phyloP scores from a whole-genome alignment of 2,113 vertebrate genomes.

The Craseonycteris thonglongyai region DNA sequence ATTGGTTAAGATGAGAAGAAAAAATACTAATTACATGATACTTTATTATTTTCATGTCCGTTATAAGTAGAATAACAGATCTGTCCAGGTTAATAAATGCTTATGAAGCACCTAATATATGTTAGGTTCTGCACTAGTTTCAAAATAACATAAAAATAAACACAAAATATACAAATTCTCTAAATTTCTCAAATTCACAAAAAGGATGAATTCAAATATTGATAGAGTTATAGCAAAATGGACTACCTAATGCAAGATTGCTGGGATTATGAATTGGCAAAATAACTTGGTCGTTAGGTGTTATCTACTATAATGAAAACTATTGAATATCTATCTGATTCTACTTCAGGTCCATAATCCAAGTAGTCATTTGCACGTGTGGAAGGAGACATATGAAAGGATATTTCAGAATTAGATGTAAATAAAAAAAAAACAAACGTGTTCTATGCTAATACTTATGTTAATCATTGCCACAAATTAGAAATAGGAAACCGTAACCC shows the following conservation, averaged over 20 bases:
- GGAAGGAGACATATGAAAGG: neutral
- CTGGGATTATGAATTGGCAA: neutral
- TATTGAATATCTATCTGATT: neutral
- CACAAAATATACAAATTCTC: neutral
- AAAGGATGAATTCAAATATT: neutral
- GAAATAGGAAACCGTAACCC: neutral
- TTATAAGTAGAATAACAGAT: neutral
- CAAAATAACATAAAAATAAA: neutral
- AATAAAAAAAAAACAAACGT: no score
- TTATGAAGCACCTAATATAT: neutral
- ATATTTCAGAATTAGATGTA: no score
- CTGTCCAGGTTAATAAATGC: neutral
- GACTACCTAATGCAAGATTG: neutral
- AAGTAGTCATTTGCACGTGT: neutral
- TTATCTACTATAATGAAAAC: neutral
- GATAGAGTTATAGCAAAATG: neutral
- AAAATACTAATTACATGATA: neutral
- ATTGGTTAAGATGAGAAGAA: neutral
- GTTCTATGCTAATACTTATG: neutral
- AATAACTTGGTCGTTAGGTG: neutral
- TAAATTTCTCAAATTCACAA: neutral
- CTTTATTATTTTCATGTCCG: neutral
- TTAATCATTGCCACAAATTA: neutral
- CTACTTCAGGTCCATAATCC: neutral
- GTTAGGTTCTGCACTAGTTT: neutral